These are phyloP conservation scores for Toxonevra muliebris DNA, from an alignment of 2,888 invertebrate genomes.

Conservation along the genomic window DNA sequence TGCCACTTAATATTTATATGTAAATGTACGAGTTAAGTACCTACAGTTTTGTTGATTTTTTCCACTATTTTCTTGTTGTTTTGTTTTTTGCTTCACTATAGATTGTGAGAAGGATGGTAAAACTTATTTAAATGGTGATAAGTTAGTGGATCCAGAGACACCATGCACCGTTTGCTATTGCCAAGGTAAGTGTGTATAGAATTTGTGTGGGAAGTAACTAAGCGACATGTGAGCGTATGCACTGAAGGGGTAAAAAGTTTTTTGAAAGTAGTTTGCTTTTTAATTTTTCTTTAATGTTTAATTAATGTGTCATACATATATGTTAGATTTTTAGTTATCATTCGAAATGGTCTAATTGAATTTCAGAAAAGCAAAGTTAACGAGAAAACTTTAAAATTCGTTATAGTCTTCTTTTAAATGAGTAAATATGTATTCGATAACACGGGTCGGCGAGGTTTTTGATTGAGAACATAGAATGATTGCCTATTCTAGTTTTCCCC, in stretches of 20 bases:
- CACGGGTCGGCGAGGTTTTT: no score
- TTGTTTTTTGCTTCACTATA: constrained; percentile 58
- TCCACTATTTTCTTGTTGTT: constrained; percentile 16
- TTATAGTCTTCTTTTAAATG: no score
- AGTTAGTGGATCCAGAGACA: constrained; percentile 74
- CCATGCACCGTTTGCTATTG: constrained; percentile 85
- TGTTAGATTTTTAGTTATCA: no score
- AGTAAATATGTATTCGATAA: no score
- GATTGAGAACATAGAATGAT: no score
- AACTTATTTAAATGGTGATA: constrained; percentile 80
- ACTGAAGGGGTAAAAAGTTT: no score
- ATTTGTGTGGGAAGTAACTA: not conserved
- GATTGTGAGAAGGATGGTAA: constrained; percentile 81
- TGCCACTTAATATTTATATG: constrained; percentile 8
- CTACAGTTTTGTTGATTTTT: constrained; percentile 11
- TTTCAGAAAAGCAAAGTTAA: no score
- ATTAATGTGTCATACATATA: no score
- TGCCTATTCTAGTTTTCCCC: no score
- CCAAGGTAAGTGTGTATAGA: constrained; percentile 66
- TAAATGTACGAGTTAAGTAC: constrained; percentile 11
- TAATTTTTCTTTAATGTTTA: not conserved
- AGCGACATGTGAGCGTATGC: no score
- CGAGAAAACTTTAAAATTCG: no score
- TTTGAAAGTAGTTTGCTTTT: not conserved
- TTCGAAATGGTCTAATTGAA: no score